phyloP scores from a whole-genome alignment of 2,113 vertebrate genomes.

The Malaclemys terrapin region DNA sequence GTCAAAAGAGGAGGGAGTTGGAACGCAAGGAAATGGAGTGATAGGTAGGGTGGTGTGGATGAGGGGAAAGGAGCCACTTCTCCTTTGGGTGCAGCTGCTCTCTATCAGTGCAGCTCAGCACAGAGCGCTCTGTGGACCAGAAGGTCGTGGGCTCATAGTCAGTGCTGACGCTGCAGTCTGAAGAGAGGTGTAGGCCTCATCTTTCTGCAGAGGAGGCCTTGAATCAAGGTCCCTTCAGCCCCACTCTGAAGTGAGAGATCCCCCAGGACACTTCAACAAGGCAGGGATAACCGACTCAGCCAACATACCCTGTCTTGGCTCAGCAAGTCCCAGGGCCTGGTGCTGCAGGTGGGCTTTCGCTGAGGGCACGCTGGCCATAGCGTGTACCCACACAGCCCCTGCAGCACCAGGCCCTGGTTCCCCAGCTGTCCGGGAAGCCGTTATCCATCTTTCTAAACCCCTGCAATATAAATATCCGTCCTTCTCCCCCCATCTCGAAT shows the following conservation, averaged over 20 bases:
- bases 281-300: not conserved
- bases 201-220: not conserved
- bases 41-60: not conserved
- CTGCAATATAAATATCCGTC: constrained; percentile 3
- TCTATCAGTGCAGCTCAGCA: not conserved
- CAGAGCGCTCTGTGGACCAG: not conserved
- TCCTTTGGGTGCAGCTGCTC: not conserved
- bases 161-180: not conserved
- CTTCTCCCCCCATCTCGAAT: not conserved
- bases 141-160: not conserved
- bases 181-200: not conserved
- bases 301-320: not conserved
- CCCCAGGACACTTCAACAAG: not conserved
- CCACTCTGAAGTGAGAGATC: not conserved
- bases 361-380: no score
- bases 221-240: not conserved
- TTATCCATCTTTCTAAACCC: not conserved
- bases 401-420: not conserved
- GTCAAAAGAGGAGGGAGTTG: not conserved
- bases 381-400: not conserved
- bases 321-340: not conserved
- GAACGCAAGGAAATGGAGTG: not conserved
- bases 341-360: not conserved
- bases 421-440: not conserved
- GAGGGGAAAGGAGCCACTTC: not conserved